Base-by-base conservation (phyloP, 2,113 vertebrate genomes). In the Thymallus thymallus region DNA sequence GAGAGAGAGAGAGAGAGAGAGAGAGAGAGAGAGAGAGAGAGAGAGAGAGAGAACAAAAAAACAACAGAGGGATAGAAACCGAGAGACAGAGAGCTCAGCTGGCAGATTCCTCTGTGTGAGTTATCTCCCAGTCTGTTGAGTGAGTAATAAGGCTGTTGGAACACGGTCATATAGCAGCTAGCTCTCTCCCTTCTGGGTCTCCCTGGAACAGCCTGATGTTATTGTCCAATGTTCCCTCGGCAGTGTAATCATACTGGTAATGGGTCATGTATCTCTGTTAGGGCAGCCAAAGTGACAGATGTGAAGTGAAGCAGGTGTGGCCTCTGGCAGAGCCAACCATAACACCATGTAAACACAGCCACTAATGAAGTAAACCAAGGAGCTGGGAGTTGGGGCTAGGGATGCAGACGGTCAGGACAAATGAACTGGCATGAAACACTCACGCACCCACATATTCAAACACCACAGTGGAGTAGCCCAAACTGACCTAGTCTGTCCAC, bases 221-320 rank as follows among this genome's bases (percentile, higher is more conserved):
- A 81, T 82, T 83, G 74, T 67, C 76, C 76, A 61, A 72, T 75
- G 61, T 74, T 75, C 70, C 75, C 71, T 6, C 48, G 2, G 48
- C 45, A 71, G 75, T 71, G 68, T 75, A 78, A 84, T 82, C 72
- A 81, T 65, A 76, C 26, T 73, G 69, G 74, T 82, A 79, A 83
- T 82, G 80, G 78, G 69, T 79, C 73, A 71, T 72, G 63, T 73
- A 73, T 82, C 30, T 77, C 69, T 48, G 63, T 76, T 81, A 74
- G 76, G 70, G 77, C 51, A 76, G 77, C 78, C 79, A 79, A 81
- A 83, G 76, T 81, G 84, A 88, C 84, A 81, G 81, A 22, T 55
- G 70, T 88, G 85, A 91, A 91, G 79, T 58, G 62, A 86, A 87
- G 80, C 88, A 90, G 89, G 86, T 88, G 86, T 78, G 64, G 14